phyloP scores from a whole-genome alignment of 2,888 invertebrate species.

The Gisinianus flammeolus region DNA sequence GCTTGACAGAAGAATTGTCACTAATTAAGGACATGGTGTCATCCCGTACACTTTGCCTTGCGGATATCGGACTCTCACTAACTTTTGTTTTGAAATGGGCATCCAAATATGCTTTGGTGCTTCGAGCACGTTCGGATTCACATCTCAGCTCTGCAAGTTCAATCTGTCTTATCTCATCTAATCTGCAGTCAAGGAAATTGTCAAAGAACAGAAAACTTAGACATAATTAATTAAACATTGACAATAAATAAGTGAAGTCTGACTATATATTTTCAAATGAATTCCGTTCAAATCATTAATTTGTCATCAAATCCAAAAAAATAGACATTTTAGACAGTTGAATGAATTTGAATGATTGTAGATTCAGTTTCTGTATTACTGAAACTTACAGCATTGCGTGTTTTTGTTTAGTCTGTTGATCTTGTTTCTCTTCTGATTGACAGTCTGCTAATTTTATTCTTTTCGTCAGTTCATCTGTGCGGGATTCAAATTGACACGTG shows the following conservation, averaged over 20 bases:
- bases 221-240: too few species aligned
- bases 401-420: slow-evolving; percentile 17
- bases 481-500: too few species aligned
- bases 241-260: too few species aligned
- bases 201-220: too few species aligned
- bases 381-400: slow-evolving; percentile 6
- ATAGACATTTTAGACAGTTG: too few species aligned
- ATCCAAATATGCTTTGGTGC: slow-evolving; percentile 49
- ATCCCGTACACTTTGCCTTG: slow-evolving; percentile 31
- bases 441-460: slow-evolving; percentile 72
- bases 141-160: slow-evolving; percentile 52
- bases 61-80: slow-evolving; percentile 27
- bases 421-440: slow-evolving; percentile 27
- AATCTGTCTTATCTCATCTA: slow-evolving; percentile 47
- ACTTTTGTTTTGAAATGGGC: slow-evolving; percentile 48
- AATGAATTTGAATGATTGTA: too few species aligned
- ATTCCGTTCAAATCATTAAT: too few species aligned
- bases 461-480: slow-evolving; percentile 82
- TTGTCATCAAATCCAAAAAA: too few species aligned
- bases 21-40: slow-evolving; percentile 53
- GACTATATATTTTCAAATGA: too few species aligned
- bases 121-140: slow-evolving; percentile 51
- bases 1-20: slow-evolving; percentile 47
- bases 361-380: too few species aligned
- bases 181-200: too few species aligned